These are phyloP conservation scores for Parapsyche elsis DNA, from an alignment of 1,140 invertebrate genomes.

Conservation along the genomic window DNA sequence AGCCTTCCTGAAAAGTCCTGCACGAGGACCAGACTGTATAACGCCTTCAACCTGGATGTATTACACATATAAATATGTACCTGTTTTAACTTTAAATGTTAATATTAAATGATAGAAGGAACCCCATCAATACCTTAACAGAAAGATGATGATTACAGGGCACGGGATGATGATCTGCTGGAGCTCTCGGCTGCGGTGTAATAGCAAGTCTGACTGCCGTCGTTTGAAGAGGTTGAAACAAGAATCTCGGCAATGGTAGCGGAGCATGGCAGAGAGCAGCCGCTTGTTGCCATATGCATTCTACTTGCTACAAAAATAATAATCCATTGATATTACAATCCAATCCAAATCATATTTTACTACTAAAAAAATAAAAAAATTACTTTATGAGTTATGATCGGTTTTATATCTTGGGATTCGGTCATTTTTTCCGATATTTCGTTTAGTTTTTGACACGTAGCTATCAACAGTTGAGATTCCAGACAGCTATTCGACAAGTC, in stretches of 20 bases:
- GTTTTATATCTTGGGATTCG: slow-evolving; percentile 55
- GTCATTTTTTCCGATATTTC: slow-evolving; percentile 59
- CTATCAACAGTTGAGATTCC: slow-evolving; percentile 61
- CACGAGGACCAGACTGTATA: slow-evolving; percentile 74
- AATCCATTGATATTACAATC: neutral
- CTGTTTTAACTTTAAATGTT: neutral
- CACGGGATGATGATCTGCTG: slow-evolving; percentile 73
- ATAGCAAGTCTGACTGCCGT: slow-evolving; percentile 86
- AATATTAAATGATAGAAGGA: neutral
- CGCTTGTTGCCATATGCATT: slow-evolving; percentile 75
- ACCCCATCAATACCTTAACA: slow-evolving; percentile 72
- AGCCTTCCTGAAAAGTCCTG: slow-evolving; percentile 75
- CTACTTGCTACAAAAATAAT: slow-evolving; percentile 72
- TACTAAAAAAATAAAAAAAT: slow-evolving; percentile 35
- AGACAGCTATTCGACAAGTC: slow-evolving; percentile 56
- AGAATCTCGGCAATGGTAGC: slow-evolving; percentile 83
- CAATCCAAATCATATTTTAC: neutral
- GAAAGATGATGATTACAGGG: slow-evolving; percentile 71
- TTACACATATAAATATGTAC: neutral
- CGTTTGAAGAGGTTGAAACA: slow-evolving; percentile 88
- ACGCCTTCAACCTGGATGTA: slow-evolving; percentile 77
- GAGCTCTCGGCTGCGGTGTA: slow-evolving; percentile 80
- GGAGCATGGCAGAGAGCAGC: slow-evolving; percentile 74
- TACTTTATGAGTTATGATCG: slow-evolving; percentile 65
- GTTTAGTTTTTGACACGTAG: slow-evolving; percentile 60